Evolutionary conservation across 2,797 vertebrate species (phyloP).

Genomic region (Ambastaia sidthimunki): DNA sequence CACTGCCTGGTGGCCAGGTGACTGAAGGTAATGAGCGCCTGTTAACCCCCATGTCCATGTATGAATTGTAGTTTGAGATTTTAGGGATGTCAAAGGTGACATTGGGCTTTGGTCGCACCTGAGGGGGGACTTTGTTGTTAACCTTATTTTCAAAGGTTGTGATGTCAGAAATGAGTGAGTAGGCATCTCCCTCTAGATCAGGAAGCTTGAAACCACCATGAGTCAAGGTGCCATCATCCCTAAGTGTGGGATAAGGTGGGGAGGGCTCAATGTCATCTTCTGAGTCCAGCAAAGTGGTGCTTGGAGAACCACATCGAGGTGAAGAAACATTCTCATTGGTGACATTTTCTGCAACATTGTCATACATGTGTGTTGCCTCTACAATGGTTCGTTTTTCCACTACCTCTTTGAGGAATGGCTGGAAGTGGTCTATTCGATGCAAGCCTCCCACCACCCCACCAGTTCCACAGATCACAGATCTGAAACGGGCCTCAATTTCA

Average conservation of each 20-base stretch:
- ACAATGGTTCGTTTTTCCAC: conserved; percentile 90
- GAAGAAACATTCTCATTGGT: conserved; percentile 89
- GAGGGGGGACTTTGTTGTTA: conserved; percentile 92
- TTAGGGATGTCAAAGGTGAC: conserved; percentile 82
- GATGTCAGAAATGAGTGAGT: conserved; percentile 84
- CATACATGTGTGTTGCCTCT: conserved; percentile 95
- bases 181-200: conserved; percentile 87
- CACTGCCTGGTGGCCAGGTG: conserved; percentile 84
- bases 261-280: conserved; percentile 91
- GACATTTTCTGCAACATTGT: conserved; percentile 91
- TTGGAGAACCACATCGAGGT: conserved; percentile 88
- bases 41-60: conserved; percentile 84
- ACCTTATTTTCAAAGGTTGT: conserved; percentile 88
- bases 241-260: conserved; percentile 79
- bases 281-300: conserved; percentile 86
- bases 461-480: conserved; percentile 82
- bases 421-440: conserved; percentile 90
- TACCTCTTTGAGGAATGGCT: conserved; percentile 90
- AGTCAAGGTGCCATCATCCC: conserved; percentile 81
- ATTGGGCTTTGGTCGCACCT: conserved; percentile 90
- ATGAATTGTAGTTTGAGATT: conserved; percentile 79
- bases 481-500: conserved; percentile 90
- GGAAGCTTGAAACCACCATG: conserved; percentile 84
- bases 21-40: conserved; percentile 84
- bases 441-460: conserved; percentile 83